Percentiles rank a stretch among this genome's conserved stretches.
Evolutionary conservation across 2,113 vertebrate genomes (phyloP).

Genomic region (Cavia porcellus): DNA sequence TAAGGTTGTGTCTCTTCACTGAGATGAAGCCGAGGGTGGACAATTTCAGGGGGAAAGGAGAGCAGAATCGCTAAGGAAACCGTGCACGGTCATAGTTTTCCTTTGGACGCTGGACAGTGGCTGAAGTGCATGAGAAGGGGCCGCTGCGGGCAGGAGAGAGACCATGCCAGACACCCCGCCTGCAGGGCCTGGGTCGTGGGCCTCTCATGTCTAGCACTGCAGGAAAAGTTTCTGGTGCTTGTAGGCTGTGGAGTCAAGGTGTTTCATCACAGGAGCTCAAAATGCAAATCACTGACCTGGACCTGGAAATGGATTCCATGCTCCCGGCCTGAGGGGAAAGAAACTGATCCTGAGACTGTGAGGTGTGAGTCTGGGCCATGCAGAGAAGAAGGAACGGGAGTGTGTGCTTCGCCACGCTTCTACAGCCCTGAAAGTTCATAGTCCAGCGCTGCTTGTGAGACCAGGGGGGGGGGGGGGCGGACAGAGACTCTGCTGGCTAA

Average conservation of each 20-base stretch:
- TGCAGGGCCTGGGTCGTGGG: too few relatives aligned
- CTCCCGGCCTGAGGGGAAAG: background rate
- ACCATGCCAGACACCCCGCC: background rate
- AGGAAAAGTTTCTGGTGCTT: background rate
- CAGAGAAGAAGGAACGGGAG: background rate
- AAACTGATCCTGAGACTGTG: background rate
- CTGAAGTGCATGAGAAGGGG: background rate
- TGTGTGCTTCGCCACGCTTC: background rate
- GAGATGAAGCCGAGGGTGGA: background rate
- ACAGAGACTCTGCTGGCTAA: background rate
- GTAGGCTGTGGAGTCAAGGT: background rate
- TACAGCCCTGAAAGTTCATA: background rate
- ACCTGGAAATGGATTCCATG: background rate
- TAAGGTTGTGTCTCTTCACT: background rate
- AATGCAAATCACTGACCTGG: background rate
- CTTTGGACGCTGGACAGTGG: background rate
- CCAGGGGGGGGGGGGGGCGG: background rate
- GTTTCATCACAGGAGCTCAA: background rate
- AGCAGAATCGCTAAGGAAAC: constrained; percentile 13
- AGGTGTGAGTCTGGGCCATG: background rate
- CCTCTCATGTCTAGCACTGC: background rate
- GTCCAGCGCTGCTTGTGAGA: background rate
- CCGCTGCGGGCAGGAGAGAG: background rate
- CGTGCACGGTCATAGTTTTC: background rate
- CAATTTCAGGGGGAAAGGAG: constrained; percentile 24